phyloP scores from a whole-genome alignment of 2,888 invertebrate genomes.

The Ashinkailepas kermadecensis region DNA sequence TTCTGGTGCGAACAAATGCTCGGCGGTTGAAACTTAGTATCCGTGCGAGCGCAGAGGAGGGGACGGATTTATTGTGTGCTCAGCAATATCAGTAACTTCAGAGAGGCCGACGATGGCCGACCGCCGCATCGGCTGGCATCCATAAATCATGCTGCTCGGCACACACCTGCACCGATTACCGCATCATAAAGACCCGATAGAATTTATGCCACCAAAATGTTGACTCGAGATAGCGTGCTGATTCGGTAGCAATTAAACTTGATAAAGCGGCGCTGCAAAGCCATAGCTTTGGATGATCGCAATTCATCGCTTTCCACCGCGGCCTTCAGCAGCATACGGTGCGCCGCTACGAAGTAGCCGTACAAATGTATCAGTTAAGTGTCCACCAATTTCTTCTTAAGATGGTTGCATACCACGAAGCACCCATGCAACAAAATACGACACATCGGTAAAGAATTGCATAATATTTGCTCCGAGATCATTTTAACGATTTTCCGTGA shows the following conservation, averaged over 20 bases:
- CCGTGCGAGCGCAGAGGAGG: background rate
- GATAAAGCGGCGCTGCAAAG: background rate
- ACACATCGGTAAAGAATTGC: too few relatives aligned
- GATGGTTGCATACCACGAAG: too few relatives aligned
- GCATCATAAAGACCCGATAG: conserved; percentile 1
- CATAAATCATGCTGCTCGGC: background rate
- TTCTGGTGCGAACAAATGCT: background rate
- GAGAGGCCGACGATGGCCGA: background rate
- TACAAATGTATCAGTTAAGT: too few relatives aligned
- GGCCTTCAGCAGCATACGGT: too few relatives aligned
- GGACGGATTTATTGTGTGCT: conserved; percentile 6
- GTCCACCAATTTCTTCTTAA: too few relatives aligned
- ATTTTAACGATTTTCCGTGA: too few relatives aligned
- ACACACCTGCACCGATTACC: background rate
- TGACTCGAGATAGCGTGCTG: background rate
- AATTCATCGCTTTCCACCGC: too few relatives aligned
- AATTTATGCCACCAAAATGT: conserved; percentile 3
- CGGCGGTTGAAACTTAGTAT: background rate
- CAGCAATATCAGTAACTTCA: background rate
- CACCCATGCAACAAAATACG: too few relatives aligned
- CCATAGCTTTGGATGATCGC: conserved; percentile 6
- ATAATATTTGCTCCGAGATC: too few relatives aligned
- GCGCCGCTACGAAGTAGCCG: too few relatives aligned
- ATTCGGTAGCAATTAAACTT: conserved; percentile 19
- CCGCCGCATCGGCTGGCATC: background rate